These are phyloP conservation scores for Valencia hispanica DNA, from an alignment of 2,797 vertebrate genomes.

Conservation along the genomic window DNA sequence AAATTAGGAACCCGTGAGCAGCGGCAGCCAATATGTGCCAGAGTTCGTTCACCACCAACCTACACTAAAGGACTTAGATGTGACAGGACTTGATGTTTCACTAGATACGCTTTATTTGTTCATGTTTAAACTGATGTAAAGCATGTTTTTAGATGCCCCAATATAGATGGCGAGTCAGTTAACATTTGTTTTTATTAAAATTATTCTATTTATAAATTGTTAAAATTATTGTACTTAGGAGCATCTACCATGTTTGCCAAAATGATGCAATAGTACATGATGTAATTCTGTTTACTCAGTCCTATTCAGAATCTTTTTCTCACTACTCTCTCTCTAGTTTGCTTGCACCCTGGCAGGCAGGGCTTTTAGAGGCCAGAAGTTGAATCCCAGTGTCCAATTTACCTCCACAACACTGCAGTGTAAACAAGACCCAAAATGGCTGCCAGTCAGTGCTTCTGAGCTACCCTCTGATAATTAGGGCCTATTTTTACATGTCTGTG, in stretches of 20 bases:
- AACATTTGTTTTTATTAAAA: not conserved
- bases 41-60: no score
- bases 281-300: not conserved
- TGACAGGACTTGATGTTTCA: not conserved
- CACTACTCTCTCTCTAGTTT: conserved; percentile 20
- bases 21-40: no score
- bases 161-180: not conserved
- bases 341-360: conserved; percentile 37
- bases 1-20: no score
- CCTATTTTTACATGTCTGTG: conserved; percentile 54
- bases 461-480: conserved; percentile 50
- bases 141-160: not conserved
- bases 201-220: not conserved
- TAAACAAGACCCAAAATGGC: conserved; percentile 61
- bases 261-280: not conserved
- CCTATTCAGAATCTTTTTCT: conserved; percentile 5
- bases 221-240: not conserved
- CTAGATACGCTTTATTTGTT: not conserved
- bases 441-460: conserved; percentile 31
- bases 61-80: no score
- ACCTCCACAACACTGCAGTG: conserved; percentile 29
- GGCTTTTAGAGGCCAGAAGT: conserved; percentile 38
- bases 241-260: not conserved
- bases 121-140: not conserved
- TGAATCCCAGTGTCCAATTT: conserved; percentile 56